Base-by-base conservation (phyloP, 2,888 invertebrate genomes). In the Papilio protenor region DNA sequence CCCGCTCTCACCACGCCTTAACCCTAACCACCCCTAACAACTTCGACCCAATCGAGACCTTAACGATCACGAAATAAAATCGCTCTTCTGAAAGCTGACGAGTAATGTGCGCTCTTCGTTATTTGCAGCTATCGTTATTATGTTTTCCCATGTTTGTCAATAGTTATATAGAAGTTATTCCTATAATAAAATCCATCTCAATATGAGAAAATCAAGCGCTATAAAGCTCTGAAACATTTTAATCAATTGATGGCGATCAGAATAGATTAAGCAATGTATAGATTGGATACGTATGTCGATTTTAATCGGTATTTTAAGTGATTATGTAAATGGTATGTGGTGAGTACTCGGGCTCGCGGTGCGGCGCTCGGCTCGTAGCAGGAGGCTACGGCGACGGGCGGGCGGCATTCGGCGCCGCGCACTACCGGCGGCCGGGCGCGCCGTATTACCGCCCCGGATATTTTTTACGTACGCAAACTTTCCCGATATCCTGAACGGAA, bases 391-490 rank as follows among this genome's bases (percentile, higher is more conserved):
- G 85, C 85, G 82, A 84, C 89, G 92, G 91, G 91, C 92, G 92
- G 92, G 92, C 93, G 92, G 93, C 94, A 94, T 89, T 94, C 93
- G 91, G 90, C 92, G 93, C 90, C 92, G 92, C 93, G 94, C 94
- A 88, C 88, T 92, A 88, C 88, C 89, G 90, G 92, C 92, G 94
- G 91, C 94, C 94, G 94, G 94, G 92, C 94, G 94, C 94, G 92
- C 92, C 89, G 91, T 90, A 84, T 81, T 87, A 84, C 88, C 90
- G 90, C 91, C 91, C 91, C 90, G 91, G 77, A 88, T 86, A 86
- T 87, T 81, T 81, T 83, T 84, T 84, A 87, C 87, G 86, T 92
- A 92, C 92, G 91, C 92, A 94, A 94, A 94, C 94, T 94, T 94
- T 94, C 88, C 89, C 94, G 94, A 94, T 94, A 91, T 93, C 90